A percentile compares a stretch with the other conserved stretches of the same genome.
Conservation (phyloP, 2,888 invertebrate genomes). For the Amphimallon solstitiale region DNA sequence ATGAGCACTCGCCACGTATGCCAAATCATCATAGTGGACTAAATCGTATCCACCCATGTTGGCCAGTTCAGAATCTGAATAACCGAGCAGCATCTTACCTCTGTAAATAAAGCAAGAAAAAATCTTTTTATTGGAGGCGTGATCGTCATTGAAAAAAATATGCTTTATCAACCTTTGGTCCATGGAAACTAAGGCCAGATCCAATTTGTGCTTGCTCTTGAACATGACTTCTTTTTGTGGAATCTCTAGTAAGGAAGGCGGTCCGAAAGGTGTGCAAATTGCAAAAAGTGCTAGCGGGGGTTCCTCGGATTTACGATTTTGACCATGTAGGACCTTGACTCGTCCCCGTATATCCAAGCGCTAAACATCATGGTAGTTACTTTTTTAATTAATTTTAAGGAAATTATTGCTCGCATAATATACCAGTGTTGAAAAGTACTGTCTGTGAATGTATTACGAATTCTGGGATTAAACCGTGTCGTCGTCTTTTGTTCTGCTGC, state of each 20-base stretch:
- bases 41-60: conserved; percentile 97
- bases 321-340: conserved; percentile 95
- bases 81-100: conserved; percentile 94
- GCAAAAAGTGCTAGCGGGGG: conserved; percentile 96
- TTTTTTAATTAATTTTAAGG: too few species aligned
- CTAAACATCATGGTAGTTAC: conserved; percentile 74
- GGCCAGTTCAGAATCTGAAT: conserved; percentile 89
- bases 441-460: too few species aligned
- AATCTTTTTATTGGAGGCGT: too few species aligned
- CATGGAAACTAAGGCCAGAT: conserved; percentile 95
- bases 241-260: conserved; percentile 94
- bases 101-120: conserved; percentile 65
- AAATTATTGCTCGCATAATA: too few species aligned
- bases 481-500: too few species aligned
- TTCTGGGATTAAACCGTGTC: too few species aligned
- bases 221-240: conserved; percentile 99
- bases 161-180: conserved; percentile 81
- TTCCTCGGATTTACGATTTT: conserved; percentile 93
- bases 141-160: background rate
- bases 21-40: conserved; percentile 97
- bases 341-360: conserved; percentile 97
- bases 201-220: conserved; percentile 99
- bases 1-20: conserved; percentile 98
- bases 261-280: conserved; percentile 98
- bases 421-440: too few species aligned